Evolutionary conservation across 2,113 vertebrate genomes (phyloP).

Genomic region (Eretmochelys imbricata): DNA sequence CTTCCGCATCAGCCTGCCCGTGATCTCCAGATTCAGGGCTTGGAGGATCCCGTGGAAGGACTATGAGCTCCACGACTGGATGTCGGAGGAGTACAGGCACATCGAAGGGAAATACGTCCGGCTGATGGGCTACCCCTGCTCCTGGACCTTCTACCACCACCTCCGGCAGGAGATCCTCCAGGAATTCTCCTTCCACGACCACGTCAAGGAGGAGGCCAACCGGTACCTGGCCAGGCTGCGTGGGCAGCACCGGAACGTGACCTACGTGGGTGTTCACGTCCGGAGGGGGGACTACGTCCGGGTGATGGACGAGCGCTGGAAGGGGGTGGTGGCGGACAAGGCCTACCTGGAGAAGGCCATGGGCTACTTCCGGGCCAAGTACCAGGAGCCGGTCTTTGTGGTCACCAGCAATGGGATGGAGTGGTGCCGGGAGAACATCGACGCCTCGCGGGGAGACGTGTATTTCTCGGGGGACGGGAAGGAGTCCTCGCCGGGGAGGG

Average conservation of each 20-base stretch:
- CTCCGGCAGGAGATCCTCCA: slow-evolving; percentile 14
- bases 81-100: slow-evolving; percentile 53
- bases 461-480: no score
- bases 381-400: slow-evolving; percentile 68
- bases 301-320: neutral
- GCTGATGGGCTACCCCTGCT: no score
- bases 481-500: no score
- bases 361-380: slow-evolving; percentile 70
- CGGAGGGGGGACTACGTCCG: neutral
- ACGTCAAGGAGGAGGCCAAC: slow-evolving; percentile 12
- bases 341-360: slow-evolving; percentile 53
- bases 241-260: neutral
- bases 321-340: neutral
- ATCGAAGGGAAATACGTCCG: no score
- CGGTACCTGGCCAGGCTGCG: neutral
- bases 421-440: slow-evolving; percentile 66
- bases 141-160: no score
- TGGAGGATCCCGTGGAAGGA: neutral
- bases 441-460: slow-evolving; percentile 55
- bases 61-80: slow-evolving; percentile 60
- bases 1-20: slow-evolving; percentile 62
- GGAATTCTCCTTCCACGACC: slow-evolving; percentile 70
- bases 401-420: slow-evolving; percentile 73
- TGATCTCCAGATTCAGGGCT: neutral
- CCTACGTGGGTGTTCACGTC: slow-evolving; percentile 69